These are phyloP conservation scores for Coregonus sp. DNA, from an alignment of 2,797 vertebrate species.

Conservation along the genomic window DNA sequence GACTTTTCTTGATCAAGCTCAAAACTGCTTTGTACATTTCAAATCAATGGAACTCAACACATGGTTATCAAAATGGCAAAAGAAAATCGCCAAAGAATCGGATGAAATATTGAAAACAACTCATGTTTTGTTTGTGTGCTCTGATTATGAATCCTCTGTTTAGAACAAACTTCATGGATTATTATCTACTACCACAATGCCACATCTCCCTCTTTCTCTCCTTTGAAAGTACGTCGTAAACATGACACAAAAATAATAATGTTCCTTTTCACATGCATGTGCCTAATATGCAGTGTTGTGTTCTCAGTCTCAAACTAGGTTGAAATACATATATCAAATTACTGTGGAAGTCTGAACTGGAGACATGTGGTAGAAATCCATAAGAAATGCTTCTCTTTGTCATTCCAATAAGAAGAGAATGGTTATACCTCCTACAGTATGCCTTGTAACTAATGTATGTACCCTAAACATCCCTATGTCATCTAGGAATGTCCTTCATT, in stretches of 20 bases:
- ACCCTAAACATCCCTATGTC: not conserved
- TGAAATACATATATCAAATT: not conserved
- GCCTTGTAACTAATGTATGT: not conserved
- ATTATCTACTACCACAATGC: too few species aligned
- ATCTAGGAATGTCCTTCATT: not conserved
- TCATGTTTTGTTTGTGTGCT: constrained; percentile 26
- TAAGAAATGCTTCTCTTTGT: not conserved
- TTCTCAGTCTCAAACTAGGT: not conserved
- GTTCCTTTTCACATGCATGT: too few species aligned
- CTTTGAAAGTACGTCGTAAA: too few species aligned
- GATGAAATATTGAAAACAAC: constrained; percentile 7
- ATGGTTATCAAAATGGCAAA: constrained; percentile 2
- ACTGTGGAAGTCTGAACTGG: not conserved
- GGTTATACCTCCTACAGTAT: not conserved
- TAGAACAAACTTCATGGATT: constrained; percentile 26
- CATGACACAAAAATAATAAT: too few species aligned
- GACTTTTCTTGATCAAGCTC: constrained; percentile 2
- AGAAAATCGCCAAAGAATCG: constrained; percentile 1
- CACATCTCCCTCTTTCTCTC: too few species aligned
- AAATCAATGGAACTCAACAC: not conserved
- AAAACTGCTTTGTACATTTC: not conserved
- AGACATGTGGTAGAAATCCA: not conserved
- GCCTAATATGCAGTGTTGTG: not conserved
- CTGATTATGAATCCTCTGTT: constrained; percentile 39
- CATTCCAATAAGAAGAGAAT: not conserved